Evolutionary conservation across 2,888 invertebrate species (phyloP).

Genomic region (Drosophila pseudotalamancana): DNA sequence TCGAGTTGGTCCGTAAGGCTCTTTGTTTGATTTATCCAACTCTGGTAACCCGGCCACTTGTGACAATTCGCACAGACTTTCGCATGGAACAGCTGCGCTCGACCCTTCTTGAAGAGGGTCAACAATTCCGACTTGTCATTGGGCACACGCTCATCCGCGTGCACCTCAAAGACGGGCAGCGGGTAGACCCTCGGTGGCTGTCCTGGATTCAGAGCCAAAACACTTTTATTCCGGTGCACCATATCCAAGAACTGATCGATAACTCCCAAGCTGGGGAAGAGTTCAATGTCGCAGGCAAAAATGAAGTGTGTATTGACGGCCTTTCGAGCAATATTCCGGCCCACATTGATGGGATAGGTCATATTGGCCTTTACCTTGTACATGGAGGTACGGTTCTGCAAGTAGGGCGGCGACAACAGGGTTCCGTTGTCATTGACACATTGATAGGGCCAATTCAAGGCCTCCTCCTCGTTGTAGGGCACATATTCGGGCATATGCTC

Average conservation of each 20-base stretch:
- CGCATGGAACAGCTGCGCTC: slow-evolving; percentile 66
- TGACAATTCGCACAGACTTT: slow-evolving; percentile 68
- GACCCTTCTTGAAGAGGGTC: slow-evolving; percentile 32
- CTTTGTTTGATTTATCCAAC: slow-evolving; percentile 48
- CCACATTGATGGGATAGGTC: slow-evolving; percentile 94
- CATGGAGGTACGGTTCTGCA: slow-evolving; percentile 84
- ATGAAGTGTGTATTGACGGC: slow-evolving; percentile 91
- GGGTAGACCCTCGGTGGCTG: slow-evolving; percentile 61
- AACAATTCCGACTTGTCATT: slow-evolving; percentile 66
- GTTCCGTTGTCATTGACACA: slow-evolving; percentile 46
- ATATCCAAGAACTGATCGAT: slow-evolving; percentile 91
- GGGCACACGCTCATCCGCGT: slow-evolving; percentile 54
- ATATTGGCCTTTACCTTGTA: slow-evolving; percentile 88
- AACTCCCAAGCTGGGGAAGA: slow-evolving; percentile 93
- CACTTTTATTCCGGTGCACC: slow-evolving; percentile 88
- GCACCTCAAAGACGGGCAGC: slow-evolving; percentile 72
- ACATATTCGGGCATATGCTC: slow-evolving; percentile 85
- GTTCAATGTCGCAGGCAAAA: slow-evolving; percentile 93
- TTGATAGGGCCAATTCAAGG: slow-evolving; percentile 54
- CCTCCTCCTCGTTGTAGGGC: slow-evolving; percentile 65
- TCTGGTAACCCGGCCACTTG: slow-evolving; percentile 48
- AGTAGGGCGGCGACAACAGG: slow-evolving; percentile 55
- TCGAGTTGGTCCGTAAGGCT: slow-evolving; percentile 36
- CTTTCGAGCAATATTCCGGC: slow-evolving; percentile 92
- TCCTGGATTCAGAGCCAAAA: slow-evolving; percentile 74